Conservation (phyloP, 1,140 invertebrate species). For the Calosoma granatense region DNA sequence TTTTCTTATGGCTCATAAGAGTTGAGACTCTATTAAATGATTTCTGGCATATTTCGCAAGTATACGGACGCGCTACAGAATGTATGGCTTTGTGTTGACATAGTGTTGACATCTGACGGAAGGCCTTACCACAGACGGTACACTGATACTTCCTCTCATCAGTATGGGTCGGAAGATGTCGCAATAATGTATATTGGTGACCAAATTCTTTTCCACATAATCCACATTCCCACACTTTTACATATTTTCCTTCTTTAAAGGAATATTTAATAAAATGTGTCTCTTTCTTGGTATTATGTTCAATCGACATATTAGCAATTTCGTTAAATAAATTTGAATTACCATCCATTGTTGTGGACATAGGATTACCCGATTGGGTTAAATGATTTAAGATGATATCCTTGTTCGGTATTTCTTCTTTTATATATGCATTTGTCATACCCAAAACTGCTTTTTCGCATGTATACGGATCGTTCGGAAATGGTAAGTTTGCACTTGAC, state of each 20-base stretch:
- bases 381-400: too few relatives aligned
- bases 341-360: too few relatives aligned
- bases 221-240: constrained; percentile 55
- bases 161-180: constrained; percentile 73
- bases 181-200: constrained; percentile 65
- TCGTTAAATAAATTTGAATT: too few relatives aligned
- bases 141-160: constrained; percentile 77
- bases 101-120: constrained; percentile 63
- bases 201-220: constrained; percentile 62
- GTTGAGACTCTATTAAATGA: constrained; percentile 67
- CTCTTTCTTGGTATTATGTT: too few relatives aligned
- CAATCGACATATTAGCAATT: too few relatives aligned
- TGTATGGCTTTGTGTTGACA: constrained; percentile 66
- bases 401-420: too few relatives aligned
- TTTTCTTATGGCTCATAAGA: constrained; percentile 64
- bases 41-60: constrained; percentile 63
- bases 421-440: too few relatives aligned
- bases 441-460: too few relatives aligned
- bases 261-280: constrained; percentile 46
- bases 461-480: too few relatives aligned
- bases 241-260: constrained; percentile 44
- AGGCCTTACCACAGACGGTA: constrained; percentile 59
- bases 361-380: too few relatives aligned
- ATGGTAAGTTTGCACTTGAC: too few relatives aligned
- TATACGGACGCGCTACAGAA: constrained; percentile 55